Evolutionary conservation across 1,140 invertebrate species (phyloP), one percentile per base, ranked within the genome.

Genomic region (Drosophila varians): DNA sequence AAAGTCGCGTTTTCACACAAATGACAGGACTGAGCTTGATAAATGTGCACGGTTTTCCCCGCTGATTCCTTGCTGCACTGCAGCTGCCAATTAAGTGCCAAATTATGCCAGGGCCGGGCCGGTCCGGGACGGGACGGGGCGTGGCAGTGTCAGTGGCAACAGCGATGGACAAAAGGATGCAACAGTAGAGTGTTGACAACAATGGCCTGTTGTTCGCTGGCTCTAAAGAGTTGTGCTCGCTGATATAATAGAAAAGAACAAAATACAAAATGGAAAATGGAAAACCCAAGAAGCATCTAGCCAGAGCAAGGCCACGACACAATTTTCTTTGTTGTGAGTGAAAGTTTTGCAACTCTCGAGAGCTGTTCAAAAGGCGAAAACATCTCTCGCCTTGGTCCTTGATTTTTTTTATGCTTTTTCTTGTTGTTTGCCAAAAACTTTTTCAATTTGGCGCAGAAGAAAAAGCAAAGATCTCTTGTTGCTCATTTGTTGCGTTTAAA

Each of bases 61-160:
- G 64, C 23, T 18, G 34, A 12, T 60, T 12, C 8, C 14, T 9
- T 38, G 48, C 56, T 26, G 51, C 54, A 74, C 43, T 76, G 74
- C 75, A 60, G 62, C 74, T 76, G 79, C 80, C 80, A 84, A 84
- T 84, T 84, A 84, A 84, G 72, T 86, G 79, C 76, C 80, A 83
- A 75, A 83, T 83, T 83, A 84, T 86, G 79, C 71, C 77, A 66
- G 25, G 1, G n/a, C 14, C 36, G 11, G n/a, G n/a, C n/a, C n/a
- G n/a, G n/a, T n/a, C 47, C 31, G 7, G 18, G 36, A 26, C 11
- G 26, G 58, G 62, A 16, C 21, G 28, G 43, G 42, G 21, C 23
- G 21, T 38, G 21, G 16, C 42, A 45, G 23, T 48, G 56, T 42
- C 47, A 40, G 47, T 9, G 16, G 38, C 38, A 58, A 48, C 65